These are phyloP conservation scores for Camelus dromedarius DNA, from an alignment of 2,113 vertebrate species.

Conservation along the genomic window DNA sequence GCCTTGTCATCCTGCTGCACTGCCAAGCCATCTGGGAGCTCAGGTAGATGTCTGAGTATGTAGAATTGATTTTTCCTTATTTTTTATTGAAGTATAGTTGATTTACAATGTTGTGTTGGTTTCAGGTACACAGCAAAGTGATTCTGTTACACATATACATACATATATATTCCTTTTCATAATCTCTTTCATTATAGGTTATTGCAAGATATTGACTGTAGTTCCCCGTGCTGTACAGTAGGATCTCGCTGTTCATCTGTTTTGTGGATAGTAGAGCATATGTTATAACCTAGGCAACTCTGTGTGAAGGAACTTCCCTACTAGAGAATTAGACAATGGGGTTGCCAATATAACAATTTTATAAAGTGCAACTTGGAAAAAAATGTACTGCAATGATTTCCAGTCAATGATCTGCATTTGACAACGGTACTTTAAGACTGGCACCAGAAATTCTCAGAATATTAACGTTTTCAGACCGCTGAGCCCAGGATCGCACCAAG, in stretches of 20 bases:
- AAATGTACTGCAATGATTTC: neutral
- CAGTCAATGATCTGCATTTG: neutral
- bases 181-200: no score
- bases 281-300: neutral
- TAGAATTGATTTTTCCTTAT: neutral
- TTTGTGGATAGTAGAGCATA: no score
- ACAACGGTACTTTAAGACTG: neutral
- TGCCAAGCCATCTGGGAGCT: neutral
- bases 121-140: no score
- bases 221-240: no score
- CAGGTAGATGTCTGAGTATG: neutral
- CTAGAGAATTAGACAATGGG: neutral
- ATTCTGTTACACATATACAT: no score
- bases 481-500: neutral
- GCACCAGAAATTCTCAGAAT: neutral
- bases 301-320: neutral
- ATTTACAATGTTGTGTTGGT: no score
- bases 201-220: no score
- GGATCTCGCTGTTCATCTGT: no score
- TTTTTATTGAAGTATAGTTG: no score
- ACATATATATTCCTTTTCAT: no score
- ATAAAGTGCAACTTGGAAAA: neutral
- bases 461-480: neutral
- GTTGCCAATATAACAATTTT: neutral
- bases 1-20: no score